These are phyloP conservation scores for Thamnophis sirtalis DNA, from an alignment of 2,113 vertebrate species.

Conservation along the genomic window DNA sequence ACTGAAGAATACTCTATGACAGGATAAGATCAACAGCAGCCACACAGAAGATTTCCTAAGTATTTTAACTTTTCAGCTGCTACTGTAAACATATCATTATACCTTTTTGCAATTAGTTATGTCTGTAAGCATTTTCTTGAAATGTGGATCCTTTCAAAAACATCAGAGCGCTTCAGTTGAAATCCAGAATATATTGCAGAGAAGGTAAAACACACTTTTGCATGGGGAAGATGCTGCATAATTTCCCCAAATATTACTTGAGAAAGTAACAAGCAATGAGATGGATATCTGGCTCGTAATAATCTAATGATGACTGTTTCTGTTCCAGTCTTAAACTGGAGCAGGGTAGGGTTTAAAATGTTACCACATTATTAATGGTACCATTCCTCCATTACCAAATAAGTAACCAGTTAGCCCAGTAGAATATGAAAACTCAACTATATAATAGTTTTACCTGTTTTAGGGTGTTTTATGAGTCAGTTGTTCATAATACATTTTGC, in stretches of 20 bases:
- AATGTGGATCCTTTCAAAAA: slow-evolving; percentile 19
- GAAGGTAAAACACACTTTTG: not conserved
- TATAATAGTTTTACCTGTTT: not conserved
- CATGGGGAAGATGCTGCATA: not conserved
- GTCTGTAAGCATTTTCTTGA: not conserved
- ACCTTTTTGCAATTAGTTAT: slow-evolving; percentile 38
- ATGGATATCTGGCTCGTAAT: not conserved
- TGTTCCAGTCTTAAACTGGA: not conserved
- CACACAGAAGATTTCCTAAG: slow-evolving; percentile 61
- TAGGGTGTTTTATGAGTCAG: not conserved
- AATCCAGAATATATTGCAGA: slow-evolving; percentile 10
- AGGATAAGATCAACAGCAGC: slow-evolving; percentile 59
- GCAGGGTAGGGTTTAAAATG: not conserved
- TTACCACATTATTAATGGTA: not conserved
- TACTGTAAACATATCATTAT: slow-evolving; percentile 24
- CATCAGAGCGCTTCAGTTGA: slow-evolving; percentile 20
- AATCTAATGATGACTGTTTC: not conserved
- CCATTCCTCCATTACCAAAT: not conserved
- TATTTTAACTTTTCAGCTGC: slow-evolving; percentile 41
- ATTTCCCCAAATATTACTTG: not conserved
- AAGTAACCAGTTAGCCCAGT: not conserved
- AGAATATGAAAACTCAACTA: not conserved
- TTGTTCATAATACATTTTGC: not conserved
- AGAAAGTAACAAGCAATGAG: not conserved
- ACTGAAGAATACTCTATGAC: slow-evolving; percentile 58